Evolutionary conservation across 1,140 invertebrate genomes (phyloP).

Genomic region (Drosophila kohkoa): DNA sequence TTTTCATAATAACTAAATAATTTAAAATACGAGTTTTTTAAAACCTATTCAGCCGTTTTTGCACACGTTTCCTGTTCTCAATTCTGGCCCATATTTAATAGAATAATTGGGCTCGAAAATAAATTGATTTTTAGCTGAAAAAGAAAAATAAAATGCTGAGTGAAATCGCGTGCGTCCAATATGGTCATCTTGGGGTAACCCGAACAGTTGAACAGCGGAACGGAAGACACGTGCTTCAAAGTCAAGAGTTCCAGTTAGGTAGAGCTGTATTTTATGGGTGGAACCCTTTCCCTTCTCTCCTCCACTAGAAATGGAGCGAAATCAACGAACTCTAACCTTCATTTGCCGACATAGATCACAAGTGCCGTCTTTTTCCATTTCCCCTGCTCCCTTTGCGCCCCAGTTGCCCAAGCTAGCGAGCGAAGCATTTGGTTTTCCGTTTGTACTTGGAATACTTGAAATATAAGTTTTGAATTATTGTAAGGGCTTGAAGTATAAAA

Average conservation of each 20-base stretch:
- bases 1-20: slow-evolving; percentile 2
- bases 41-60: not conserved
- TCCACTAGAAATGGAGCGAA: slow-evolving; percentile 50
- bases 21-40: not conserved
- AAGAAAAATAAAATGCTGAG: slow-evolving; percentile 7
- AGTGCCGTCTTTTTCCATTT: slow-evolving; percentile 11
- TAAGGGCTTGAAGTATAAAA: too few species aligned
- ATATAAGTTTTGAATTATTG: too few species aligned
- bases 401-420: too few species aligned
- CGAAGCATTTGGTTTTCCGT: slow-evolving; percentile 68
- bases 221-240: slow-evolving; percentile 53
- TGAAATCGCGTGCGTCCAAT: slow-evolving; percentile 27
- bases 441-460: slow-evolving; percentile 2
- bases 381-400: slow-evolving; percentile 1
- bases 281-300: not conserved
- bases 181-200: slow-evolving; percentile 13
- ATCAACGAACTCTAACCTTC: slow-evolving; percentile 78
- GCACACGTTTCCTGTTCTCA: slow-evolving; percentile 12
- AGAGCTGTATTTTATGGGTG: slow-evolving; percentile 16
- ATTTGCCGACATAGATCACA: slow-evolving; percentile 62
- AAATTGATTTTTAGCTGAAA: slow-evolving; percentile 14
- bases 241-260: slow-evolving; percentile 8
- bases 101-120: slow-evolving; percentile 13
- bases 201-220: slow-evolving; percentile 32
- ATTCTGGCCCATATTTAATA: slow-evolving; percentile 13